Percentiles rank a stretch among this genome's conserved stretches.
These are phyloP conservation scores for Dicycla oo DNA, from an alignment of 2,888 invertebrate genomes.

Conservation along the genomic window DNA sequence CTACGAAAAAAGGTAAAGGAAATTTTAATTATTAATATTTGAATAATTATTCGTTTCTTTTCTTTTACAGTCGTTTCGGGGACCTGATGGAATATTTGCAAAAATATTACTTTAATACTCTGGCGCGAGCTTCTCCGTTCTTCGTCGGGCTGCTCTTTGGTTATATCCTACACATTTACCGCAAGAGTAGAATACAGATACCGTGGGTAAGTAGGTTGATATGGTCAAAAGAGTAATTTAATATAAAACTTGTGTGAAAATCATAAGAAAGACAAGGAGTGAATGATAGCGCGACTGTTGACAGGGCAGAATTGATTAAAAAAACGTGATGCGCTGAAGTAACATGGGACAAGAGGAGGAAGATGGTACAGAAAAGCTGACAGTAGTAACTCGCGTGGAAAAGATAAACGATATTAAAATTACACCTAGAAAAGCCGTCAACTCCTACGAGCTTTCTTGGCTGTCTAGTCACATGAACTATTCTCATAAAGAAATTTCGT, in stretches of 20 bases:
- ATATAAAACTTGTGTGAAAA: not conserved
- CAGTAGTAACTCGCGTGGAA: not conserved
- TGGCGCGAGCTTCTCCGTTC: constrained; percentile 74
- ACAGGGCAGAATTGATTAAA: not conserved
- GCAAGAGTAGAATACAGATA: constrained; percentile 65
- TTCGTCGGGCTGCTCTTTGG: constrained; percentile 78
- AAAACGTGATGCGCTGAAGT: not conserved
- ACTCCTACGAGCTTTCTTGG: not conserved
- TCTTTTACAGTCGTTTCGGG: constrained; percentile 49
- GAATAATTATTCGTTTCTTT: not conserved
- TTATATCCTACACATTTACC: constrained; percentile 71
- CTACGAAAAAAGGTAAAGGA: not conserved
- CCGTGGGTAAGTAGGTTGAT: constrained; percentile 66
- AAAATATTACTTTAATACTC: constrained; percentile 72
- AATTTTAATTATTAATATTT: no score
- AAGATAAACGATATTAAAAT: not conserved
- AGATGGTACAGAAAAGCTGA: not conserved
- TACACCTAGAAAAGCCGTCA: not conserved
- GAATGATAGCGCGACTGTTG: not conserved
- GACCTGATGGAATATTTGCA: constrained; percentile 54
- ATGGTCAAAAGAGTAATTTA: not conserved
- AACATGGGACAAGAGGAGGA: not conserved
- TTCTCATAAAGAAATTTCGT: not conserved
- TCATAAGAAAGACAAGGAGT: not conserved
- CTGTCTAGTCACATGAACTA: not conserved